Base-by-base conservation (phyloP, 2,113 vertebrate genomes). In the Pelobates fuscus region DNA sequence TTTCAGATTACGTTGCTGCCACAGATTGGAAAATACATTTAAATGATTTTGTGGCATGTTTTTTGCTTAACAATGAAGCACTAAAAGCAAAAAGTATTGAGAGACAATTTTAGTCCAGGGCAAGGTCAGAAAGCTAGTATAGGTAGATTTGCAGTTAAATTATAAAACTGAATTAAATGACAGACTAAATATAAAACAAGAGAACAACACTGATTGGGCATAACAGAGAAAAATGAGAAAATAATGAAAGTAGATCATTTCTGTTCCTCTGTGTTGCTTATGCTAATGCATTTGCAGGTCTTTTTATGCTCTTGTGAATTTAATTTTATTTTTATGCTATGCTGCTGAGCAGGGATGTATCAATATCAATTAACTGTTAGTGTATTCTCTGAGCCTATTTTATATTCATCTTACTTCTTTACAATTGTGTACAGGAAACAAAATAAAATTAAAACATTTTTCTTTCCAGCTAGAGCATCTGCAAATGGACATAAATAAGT, bases 211-310 rank as follows among this genome's bases (percentile, higher is more conserved):
- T 67, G 52, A 76, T 79, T 84, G 77, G 67, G 43, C 54, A 71
- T 77, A 85, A 61, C 79, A 82, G 12, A 81, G 78, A 77, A 77
- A 80, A 88, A 82, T 77, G 62, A 26, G 74, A 49, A 80, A 78
- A 27, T 21, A 76, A 78, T 64, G 79, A 41, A 67, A 78, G 73
- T 41, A 80, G 79, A 77, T 85, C 43, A 24, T 17, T 18, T 65
- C 67, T 61, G 5, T 71, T 79, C 41, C 58, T 62, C 7, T 61
- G 17, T 20, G 6, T 81, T 82, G 20, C 24, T 68, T 67, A 70
- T 11, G 23, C 12, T 70, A 78, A 80, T 79, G 26, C 20, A 76
- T 77, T 63, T 79, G 41, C 11, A 30, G 67, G 49, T 64, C 52
- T 82, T 71, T 57, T 83, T 77, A 29, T 67, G 12, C 66, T 81